Conservation (phyloP, 2,113 vertebrate species). For the Ictalurus furcatus region DNA sequence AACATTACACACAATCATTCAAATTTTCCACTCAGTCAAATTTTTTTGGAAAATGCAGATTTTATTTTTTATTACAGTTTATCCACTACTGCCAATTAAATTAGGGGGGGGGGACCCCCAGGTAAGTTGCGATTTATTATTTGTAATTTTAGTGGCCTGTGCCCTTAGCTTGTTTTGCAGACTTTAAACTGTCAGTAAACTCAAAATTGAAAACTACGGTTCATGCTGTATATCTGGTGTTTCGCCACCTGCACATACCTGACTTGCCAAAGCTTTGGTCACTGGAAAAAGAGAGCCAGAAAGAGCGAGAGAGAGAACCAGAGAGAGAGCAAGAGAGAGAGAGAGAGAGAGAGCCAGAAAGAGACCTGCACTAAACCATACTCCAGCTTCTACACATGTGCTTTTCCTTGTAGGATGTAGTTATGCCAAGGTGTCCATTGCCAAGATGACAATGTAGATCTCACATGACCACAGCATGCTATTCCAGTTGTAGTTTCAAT, state of each 20-base stretch:
- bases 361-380: too few species aligned
- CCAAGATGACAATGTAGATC: too few species aligned
- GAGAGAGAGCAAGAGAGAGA: background rate
- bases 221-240: background rate
- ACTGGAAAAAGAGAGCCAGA: background rate
- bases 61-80: background rate
- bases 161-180: background rate
- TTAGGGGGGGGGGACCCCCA: background rate
- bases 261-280: background rate
- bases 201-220: background rate
- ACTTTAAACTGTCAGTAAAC: background rate
- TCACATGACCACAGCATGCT: background rate
- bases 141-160: background rate
- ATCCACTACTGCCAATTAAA: background rate
- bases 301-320: background rate
- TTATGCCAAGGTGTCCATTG: too few species aligned
- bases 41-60: background rate
- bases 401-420: too few species aligned
- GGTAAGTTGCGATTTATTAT: background rate
- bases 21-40: background rate
- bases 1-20: background rate
- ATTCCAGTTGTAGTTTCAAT: background rate
- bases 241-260: background rate
- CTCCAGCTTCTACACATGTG: too few species aligned
- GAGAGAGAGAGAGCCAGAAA: background rate